phyloP scores from a whole-genome alignment of 2,797 vertebrate genomes.

The Bovichtus diacanthus region DNA sequence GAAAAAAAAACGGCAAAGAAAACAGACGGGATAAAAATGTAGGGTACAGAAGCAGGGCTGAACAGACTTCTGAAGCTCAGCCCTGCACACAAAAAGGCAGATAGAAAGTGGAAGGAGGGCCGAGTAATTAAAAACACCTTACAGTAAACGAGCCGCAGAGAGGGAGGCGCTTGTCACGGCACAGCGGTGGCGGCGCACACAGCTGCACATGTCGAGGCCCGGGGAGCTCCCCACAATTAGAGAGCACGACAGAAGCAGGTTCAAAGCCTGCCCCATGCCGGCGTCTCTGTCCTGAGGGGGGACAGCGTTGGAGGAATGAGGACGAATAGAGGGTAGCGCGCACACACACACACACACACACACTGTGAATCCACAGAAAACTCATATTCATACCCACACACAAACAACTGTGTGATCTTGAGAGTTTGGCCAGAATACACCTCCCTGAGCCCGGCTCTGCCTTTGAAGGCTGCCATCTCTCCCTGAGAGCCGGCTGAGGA shows the following conservation, averaged over 20 bases:
- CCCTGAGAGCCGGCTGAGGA: constrained; percentile 40
- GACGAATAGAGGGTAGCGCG: constrained; percentile 48
- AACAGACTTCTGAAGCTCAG: constrained; percentile 45
- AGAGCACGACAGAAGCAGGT: constrained; percentile 53
- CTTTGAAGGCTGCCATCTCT: constrained; percentile 64
- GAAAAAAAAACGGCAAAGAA: not conserved
- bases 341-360: constrained; percentile 1
- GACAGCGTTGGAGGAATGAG: constrained; percentile 41
- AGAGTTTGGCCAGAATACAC: constrained; percentile 48
- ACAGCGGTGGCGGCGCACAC: constrained; percentile 31
- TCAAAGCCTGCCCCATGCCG: constrained; percentile 70
- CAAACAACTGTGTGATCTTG: constrained; percentile 68
- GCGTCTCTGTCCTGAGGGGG: constrained; percentile 54
- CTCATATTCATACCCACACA: constrained; percentile 51
- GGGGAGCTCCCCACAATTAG: constrained; percentile 58
- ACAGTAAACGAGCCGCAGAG: constrained; percentile 54
- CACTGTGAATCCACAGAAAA: constrained; percentile 41
- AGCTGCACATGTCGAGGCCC: constrained; percentile 41
- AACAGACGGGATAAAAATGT: not conserved
- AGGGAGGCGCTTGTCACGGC: constrained; percentile 31
- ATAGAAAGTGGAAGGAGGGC: constrained; percentile 20
- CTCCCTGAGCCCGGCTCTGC: constrained; percentile 27
- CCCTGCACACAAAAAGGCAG: constrained; percentile 16
- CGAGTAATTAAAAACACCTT: constrained; percentile 74
- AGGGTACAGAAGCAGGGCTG: not conserved